phyloP scores from a whole-genome alignment of 2,888 invertebrate genomes.

The Amphipyra tragopoginis region DNA sequence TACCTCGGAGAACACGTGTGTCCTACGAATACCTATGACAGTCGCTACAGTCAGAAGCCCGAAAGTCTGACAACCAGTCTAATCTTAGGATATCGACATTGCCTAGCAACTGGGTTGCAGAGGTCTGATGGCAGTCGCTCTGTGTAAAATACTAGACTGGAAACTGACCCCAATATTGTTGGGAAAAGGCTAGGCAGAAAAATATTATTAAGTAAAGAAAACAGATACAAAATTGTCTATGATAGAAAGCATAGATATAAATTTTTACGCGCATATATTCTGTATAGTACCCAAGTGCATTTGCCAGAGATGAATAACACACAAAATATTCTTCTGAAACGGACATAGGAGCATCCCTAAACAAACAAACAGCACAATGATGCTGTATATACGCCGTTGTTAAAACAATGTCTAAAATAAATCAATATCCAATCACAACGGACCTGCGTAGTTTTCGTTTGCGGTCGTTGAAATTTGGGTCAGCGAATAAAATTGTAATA shows the following conservation, averaged over 20 bases:
- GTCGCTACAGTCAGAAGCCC: too few relatives aligned
- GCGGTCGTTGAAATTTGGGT: slow-evolving; percentile 72
- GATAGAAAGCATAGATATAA: slow-evolving; percentile 21
- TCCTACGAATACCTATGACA: too few relatives aligned
- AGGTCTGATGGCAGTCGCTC: too few relatives aligned
- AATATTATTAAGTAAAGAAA: too few relatives aligned
- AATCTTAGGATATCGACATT: too few relatives aligned
- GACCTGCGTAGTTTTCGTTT: slow-evolving; percentile 77
- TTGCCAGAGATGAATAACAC: slow-evolving; percentile 14
- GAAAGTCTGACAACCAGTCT: too few relatives aligned
- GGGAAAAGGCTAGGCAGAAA: too few relatives aligned
- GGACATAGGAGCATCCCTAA: slow-evolving; percentile 33
- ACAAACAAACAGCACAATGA: slow-evolving; percentile 43
- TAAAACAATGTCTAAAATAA: slow-evolving; percentile 72
- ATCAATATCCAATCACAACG: slow-evolving; percentile 81
- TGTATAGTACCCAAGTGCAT: slow-evolving; percentile 43
- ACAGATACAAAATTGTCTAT: slow-evolving; percentile 1
- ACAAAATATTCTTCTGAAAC: slow-evolving; percentile 9
- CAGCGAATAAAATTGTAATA: slow-evolving; percentile 74
- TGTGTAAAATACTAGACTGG: too few relatives aligned
- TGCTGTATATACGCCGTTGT: slow-evolving; percentile 43
- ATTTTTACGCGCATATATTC: slow-evolving; percentile 30
- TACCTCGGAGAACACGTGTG: too few relatives aligned
- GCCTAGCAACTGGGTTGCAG: too few relatives aligned
- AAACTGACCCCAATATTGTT: too few relatives aligned